A percentile compares a stretch with the other conserved stretches of the same genome.
Evolutionary conservation across 2,113 vertebrate genomes (phyloP).

Genomic region (Saccopteryx leptura): DNA sequence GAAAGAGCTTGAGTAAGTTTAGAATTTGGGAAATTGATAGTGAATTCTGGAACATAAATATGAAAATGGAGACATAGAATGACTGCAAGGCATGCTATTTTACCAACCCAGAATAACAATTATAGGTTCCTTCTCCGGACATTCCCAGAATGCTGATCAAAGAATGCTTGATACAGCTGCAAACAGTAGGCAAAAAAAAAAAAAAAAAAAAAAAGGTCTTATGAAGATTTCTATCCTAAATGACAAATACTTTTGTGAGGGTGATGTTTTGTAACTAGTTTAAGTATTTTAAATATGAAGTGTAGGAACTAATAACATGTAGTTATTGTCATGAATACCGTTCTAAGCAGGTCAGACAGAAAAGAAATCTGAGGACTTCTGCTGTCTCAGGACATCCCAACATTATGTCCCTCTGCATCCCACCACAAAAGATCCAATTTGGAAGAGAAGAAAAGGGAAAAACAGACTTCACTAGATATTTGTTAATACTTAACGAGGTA

Average conservation of each 20-base stretch:
- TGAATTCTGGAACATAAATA: conserved; percentile 64
- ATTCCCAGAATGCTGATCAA: conserved; percentile 50
- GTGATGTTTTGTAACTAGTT: conserved; percentile 12
- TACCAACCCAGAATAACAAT: conserved; percentile 44
- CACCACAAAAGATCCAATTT: neutral
- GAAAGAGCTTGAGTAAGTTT: conserved; percentile 60
- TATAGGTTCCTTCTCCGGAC: conserved; percentile 47
- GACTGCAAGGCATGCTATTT: conserved; percentile 19
- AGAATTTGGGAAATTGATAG: conserved; percentile 57
- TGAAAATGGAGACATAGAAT: conserved; percentile 58
- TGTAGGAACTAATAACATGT: neutral
- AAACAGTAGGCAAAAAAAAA: conserved; percentile 8
- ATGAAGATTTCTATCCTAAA: conserved; percentile 27
- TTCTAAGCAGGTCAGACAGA: neutral
- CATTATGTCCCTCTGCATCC: neutral
- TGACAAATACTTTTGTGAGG: conserved; percentile 12
- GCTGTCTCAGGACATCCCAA: neutral
- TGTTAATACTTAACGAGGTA: neutral
- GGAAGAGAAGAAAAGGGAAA: neutral
- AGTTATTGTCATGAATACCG: neutral
- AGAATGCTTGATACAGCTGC: conserved; percentile 49
- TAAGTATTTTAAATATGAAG: conserved; percentile 10
- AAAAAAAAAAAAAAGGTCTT: neutral
- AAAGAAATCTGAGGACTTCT: conserved; percentile 21
- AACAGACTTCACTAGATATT: neutral